Percentiles rank a stretch among this genome's conserved stretches.
Conservation (phyloP, 2,797 vertebrate genomes). For the Oryzias sinensis region DNA sequence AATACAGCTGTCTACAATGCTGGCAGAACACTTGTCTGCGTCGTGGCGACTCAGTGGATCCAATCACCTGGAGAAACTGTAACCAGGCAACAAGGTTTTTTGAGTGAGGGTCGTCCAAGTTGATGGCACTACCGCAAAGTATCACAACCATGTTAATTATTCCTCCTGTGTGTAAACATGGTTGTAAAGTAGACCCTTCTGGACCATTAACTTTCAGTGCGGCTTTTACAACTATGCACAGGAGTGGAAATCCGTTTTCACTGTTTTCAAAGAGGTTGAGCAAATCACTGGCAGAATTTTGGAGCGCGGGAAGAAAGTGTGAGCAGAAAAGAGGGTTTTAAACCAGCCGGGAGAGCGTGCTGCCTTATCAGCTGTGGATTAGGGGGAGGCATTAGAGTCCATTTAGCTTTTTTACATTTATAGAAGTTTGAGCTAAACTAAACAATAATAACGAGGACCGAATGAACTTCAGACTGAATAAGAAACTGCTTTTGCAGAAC, state of each 20-base stretch:
- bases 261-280: conserved; percentile 52
- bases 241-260: conserved; percentile 44
- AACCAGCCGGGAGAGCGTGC: conserved; percentile 33
- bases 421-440: conserved; percentile 60
- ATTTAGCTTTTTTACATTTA: conserved; percentile 51
- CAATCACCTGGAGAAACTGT: conserved; percentile 59
- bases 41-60: conserved; percentile 48
- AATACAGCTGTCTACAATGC: conserved; percentile 35
- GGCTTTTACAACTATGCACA: conserved; percentile 56
- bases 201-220: conserved; percentile 61
- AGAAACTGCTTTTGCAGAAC: conserved; percentile 29
- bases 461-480: conserved; percentile 48
- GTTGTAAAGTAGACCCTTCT: conserved; percentile 51
- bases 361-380: conserved; percentile 61
- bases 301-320: conserved; percentile 48
- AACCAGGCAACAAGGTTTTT: conserved; percentile 60
- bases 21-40: conserved; percentile 22
- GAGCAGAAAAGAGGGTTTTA: conserved; percentile 34
- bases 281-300: conserved; percentile 39
- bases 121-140: conserved; percentile 37
- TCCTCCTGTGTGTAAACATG: conserved; percentile 60
- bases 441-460: conserved; percentile 51
- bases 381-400: conserved; percentile 55
- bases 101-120: conserved; percentile 36
- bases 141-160: conserved; percentile 46